Evolutionary conservation across 2,888 invertebrate species (phyloP), one percentile per base, ranked within the genome.

Genomic region (Drosophila macrospina): DNA sequence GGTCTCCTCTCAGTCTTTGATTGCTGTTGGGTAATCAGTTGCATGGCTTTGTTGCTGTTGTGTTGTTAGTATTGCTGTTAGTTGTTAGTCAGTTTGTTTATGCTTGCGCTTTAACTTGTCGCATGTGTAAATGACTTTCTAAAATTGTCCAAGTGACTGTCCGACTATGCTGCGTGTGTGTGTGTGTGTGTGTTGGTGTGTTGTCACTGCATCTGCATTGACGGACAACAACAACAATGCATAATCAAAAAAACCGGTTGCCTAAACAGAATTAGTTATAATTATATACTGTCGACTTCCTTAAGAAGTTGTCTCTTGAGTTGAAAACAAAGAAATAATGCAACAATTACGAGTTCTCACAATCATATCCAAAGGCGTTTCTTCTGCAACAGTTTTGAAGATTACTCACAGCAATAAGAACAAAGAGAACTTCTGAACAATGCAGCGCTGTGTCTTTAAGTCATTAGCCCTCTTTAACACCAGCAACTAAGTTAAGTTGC

Each of bases 41-140:
- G 55, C 37, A 42, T 36, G 60, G 26, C 30, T 24, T 30, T 59
- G 47, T 45, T 55, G 44, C 36, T 59, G 68, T 28, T 52, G 47
- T 72, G 71, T 47, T 54, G 66, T 86, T 80, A 70, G 54, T 42
- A 42, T 44, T 60, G 57, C 16, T 59, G 51, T 5, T 5, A 54
- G 75, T 50, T 48, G 51, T 63, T 81, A 55, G 59, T 66, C 56
- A 24, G 57, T 67, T 65, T 57, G 44, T 52, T 78, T 50, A 45
- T 75, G 39, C 73, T 82, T 84, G 52, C 50, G 41, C 57, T 65
- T 69, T 37, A 64, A 55, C 59, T 69, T 59, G 74, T 47, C 59
- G 68, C 51, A 44, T 57, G 51, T 68, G 47, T 57, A 59, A 86
- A 80, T 86, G 69, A 83, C 86, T 83, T 82, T 87, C 87, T 68